Evolutionary conservation across 2,113 vertebrate species (phyloP).

Genomic region (Salminus brasiliensis): DNA sequence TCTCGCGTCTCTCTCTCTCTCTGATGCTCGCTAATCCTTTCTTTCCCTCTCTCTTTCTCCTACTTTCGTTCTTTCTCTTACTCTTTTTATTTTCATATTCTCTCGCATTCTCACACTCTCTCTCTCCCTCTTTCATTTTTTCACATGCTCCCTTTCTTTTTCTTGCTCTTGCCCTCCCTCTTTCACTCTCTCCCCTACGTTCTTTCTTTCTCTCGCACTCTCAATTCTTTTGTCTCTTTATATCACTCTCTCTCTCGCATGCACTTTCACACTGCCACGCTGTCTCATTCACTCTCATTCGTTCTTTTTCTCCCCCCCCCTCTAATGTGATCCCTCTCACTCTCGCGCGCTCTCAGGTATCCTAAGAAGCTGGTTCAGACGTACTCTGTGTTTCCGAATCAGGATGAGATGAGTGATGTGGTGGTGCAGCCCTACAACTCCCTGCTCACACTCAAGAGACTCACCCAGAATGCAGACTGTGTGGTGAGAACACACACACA

Average conservation of each 20-base stretch:
- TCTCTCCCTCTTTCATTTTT: neutral
- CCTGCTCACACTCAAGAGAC: conserved; percentile 92
- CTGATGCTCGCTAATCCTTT: too few species aligned
- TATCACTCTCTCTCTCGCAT: too few species aligned
- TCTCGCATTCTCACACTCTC: neutral
- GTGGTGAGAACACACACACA: conserved; percentile 80
- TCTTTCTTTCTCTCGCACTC: neutral
- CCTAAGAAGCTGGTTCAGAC: conserved; percentile 99
- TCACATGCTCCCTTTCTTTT: neutral
- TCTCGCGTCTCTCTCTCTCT: too few species aligned
- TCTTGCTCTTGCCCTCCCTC: neutral
- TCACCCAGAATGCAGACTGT: conserved; percentile 97
- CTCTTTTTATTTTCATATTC: too few species aligned
- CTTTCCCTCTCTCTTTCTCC: too few species aligned
- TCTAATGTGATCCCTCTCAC: neutral
- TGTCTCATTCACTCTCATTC: too few species aligned
- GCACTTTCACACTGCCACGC: too few species aligned
- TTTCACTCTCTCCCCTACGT: neutral
- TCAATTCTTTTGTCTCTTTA: too few species aligned
- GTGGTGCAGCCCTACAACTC: conserved; percentile 99
- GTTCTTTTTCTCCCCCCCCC: neutral
- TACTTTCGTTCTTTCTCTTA: too few species aligned
- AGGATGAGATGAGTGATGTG: conserved; percentile 98
- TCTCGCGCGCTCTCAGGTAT: conserved; percentile 77
- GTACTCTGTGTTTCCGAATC: conserved; percentile 97